Evolutionary conservation across 1,140 invertebrate genomes (phyloP).

Genomic region (Vollenhovia emeryi): DNA sequence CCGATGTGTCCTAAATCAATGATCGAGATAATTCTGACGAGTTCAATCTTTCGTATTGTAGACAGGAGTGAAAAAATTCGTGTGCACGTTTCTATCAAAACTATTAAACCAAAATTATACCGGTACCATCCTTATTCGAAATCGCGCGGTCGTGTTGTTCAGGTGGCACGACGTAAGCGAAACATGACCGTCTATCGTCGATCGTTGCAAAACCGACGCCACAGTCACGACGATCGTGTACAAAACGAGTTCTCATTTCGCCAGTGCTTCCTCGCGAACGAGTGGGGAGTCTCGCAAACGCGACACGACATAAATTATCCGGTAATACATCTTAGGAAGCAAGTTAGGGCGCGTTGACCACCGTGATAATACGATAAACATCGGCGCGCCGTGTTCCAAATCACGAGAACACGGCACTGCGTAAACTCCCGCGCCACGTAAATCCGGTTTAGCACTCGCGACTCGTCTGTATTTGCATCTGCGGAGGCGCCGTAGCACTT

Average conservation of each 20-base stretch:
- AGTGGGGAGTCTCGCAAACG: not conserved
- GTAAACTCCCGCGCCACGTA: not conserved
- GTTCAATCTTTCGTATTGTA: not conserved
- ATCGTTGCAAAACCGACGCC: slow-evolving; percentile 62
- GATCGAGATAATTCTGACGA: not conserved
- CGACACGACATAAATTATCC: not conserved
- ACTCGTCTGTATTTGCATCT: not conserved
- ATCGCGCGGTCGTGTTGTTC: slow-evolving; percentile 19
- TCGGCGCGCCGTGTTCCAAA: not conserved
- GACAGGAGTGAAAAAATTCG: not conserved
- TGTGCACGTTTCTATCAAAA: not conserved
- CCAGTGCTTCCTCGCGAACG: not conserved
- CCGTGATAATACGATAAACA: not conserved
- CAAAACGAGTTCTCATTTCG: slow-evolving; percentile 35
- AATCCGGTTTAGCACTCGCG: not conserved
- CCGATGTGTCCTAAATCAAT: not conserved
- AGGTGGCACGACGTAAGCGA: slow-evolving; percentile 8
- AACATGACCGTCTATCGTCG: slow-evolving; percentile 53
- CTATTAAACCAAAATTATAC: not conserved
- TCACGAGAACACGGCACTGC: not conserved
- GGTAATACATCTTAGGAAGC: not conserved
- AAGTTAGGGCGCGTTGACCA: not conserved
- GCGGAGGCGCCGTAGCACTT: not conserved
- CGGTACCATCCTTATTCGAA: not conserved
- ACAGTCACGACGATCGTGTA: slow-evolving; percentile 47